A percentile compares a stretch with the other conserved stretches of the same genome.
phyloP scores from a whole-genome alignment of 2,888 invertebrate species.

The Hofmannophila pseudospretella region DNA sequence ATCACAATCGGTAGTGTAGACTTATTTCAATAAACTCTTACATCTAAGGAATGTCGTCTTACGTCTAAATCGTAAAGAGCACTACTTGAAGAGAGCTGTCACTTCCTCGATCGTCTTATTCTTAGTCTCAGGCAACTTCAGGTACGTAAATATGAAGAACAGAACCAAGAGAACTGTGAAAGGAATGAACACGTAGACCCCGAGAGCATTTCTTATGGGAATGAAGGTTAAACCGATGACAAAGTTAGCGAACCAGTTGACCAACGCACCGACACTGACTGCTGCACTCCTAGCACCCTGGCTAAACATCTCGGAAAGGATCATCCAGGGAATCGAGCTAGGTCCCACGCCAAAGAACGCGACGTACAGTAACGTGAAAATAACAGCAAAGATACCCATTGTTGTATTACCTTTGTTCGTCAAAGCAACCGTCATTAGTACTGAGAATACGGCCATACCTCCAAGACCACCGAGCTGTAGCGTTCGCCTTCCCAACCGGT shows the following conservation, averaged over 20 bases:
- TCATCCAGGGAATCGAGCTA: slow-evolving; percentile 76
- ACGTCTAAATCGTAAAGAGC: slow-evolving; percentile 11
- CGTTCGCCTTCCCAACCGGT: slow-evolving; percentile 82
- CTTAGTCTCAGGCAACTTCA: slow-evolving; percentile 71
- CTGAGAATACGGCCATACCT: slow-evolving; percentile 85
- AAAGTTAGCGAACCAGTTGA: slow-evolving; percentile 75
- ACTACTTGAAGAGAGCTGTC: slow-evolving; percentile 68
- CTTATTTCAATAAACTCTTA: slow-evolving; percentile 45
- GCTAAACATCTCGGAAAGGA: slow-evolving; percentile 68
- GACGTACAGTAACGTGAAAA: slow-evolving; percentile 70
- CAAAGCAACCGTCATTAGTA: slow-evolving; percentile 80
- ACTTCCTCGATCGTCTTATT: slow-evolving; percentile 72
- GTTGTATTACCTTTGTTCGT: slow-evolving; percentile 56
- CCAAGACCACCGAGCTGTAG: slow-evolving; percentile 83
- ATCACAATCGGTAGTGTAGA: slow-evolving; percentile 47
- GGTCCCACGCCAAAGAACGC: slow-evolving; percentile 72
- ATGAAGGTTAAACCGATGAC: slow-evolving; percentile 69
- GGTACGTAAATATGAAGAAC: slow-evolving; percentile 67
- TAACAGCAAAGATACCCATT: slow-evolving; percentile 68
- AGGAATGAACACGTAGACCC: slow-evolving; percentile 65
- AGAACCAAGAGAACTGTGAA: slow-evolving; percentile 61
- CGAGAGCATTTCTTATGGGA: slow-evolving; percentile 49
- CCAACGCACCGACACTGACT: slow-evolving; percentile 67
- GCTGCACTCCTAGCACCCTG: slow-evolving; percentile 70
- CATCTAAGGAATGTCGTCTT: slow-evolving; percentile 41